Evolutionary conservation across 2,797 vertebrate species (phyloP).

Genomic region (Molothrus aeneus): DNA sequence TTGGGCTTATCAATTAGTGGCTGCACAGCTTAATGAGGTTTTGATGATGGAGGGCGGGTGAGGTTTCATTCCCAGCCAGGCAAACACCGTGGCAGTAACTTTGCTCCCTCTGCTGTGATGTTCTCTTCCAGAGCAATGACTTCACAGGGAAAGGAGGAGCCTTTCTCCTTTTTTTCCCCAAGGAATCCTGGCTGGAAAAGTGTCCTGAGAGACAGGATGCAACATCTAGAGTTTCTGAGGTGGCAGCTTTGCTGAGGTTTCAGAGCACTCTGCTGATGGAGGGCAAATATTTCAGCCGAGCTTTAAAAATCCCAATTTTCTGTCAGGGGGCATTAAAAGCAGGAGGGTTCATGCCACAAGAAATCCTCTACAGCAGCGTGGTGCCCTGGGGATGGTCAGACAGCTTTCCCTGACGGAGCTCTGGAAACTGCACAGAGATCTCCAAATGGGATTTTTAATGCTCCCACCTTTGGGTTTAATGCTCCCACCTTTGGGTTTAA

Average conservation of each 20-base stretch:
- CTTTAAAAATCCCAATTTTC: background rate
- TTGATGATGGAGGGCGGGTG: conserved; percentile 43
- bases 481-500: background rate
- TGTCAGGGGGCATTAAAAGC: background rate
- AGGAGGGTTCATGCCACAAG: background rate
- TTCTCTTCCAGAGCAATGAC: background rate
- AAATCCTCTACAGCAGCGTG: accelerated
- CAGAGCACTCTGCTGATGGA: background rate
- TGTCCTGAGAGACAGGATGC: background rate
- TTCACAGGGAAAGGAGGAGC: accelerated
- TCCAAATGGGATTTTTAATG: background rate
- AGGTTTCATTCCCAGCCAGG: background rate
- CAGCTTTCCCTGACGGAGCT: background rate
- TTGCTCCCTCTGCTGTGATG: background rate
- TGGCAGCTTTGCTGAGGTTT: background rate
- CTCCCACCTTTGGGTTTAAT: background rate
- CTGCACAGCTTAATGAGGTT: conserved; percentile 52
- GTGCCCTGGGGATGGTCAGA: background rate
- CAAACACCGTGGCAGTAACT: background rate
- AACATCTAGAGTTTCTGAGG: background rate
- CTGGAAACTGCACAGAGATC: background rate
- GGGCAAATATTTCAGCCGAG: background rate
- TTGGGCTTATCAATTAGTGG: conserved; percentile 44
- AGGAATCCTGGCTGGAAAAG: background rate
- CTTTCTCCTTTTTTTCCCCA: background rate